phyloP scores from a whole-genome alignment of 2,113 vertebrate species.

The Natator depressus region DNA sequence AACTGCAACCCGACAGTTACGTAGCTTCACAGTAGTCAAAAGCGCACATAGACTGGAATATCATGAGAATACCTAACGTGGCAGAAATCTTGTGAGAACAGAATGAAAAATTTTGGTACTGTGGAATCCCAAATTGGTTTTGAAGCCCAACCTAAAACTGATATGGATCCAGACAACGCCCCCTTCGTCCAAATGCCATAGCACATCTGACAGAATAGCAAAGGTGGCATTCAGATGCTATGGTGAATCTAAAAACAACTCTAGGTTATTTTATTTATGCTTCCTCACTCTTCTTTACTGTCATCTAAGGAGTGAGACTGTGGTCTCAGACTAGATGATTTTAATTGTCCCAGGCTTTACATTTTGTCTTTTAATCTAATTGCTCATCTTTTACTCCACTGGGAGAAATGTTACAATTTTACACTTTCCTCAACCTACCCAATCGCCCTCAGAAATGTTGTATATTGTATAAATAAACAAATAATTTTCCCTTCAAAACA shows the following conservation, averaged over 20 bases:
- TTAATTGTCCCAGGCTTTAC: too few species aligned
- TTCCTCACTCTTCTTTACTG: background rate
- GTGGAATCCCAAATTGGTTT: background rate
- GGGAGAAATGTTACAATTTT: background rate
- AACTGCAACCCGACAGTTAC: background rate
- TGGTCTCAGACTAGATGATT: too few species aligned
- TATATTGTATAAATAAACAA: conserved; percentile 56
- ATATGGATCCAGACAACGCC: fast-evolving
- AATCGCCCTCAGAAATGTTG: background rate
- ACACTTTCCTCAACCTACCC: background rate
- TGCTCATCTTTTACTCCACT: too few species aligned
- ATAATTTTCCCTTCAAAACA: conserved; percentile 17
- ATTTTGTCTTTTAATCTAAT: too few species aligned
- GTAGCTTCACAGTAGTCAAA: background rate
- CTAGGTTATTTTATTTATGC: background rate
- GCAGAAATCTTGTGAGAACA: background rate
- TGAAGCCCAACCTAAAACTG: background rate
- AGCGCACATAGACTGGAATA: background rate
- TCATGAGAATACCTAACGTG: background rate
- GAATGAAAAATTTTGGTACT: background rate
- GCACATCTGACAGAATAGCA: fast-evolving
- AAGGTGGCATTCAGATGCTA: background rate
- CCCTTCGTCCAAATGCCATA: background rate
- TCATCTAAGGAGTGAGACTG: background rate
- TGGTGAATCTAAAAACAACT: background rate